Conservation (phyloP, 2,113 vertebrate species). For the Cnemophilus loriae region DNA sequence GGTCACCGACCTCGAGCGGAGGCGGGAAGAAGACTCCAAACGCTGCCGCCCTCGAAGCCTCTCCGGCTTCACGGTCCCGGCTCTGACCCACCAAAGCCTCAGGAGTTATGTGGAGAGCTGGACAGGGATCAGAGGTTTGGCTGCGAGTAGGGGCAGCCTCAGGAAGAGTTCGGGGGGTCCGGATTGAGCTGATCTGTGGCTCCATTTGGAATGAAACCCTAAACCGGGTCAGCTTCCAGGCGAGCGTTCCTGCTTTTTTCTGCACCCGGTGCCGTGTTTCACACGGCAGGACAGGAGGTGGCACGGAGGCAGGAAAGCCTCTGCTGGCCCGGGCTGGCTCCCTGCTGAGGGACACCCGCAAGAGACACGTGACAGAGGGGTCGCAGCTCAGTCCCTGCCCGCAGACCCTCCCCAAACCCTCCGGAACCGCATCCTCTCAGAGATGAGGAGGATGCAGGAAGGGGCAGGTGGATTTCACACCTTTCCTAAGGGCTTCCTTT, state of each 20-base stretch:
- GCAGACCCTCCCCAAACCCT: not conserved
- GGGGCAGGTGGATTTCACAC: not conserved
- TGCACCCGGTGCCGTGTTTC: not conserved
- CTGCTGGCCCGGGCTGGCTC: not conserved
- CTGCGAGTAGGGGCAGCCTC: not conserved
- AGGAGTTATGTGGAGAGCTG: not conserved
- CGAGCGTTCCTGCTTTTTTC: not conserved
- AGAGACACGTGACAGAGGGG: not conserved
- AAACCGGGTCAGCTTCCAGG: not conserved
- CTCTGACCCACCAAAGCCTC: not conserved
- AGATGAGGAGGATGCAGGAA: rapidly evolving
- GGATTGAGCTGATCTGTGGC: not conserved
- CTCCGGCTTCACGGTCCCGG: not conserved
- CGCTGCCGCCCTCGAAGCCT: not conserved
- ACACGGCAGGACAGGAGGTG: not conserved
- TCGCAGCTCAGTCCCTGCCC: not conserved
- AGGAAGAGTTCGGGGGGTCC: not conserved
- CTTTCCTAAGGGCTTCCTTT: not conserved
- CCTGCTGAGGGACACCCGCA: not conserved
- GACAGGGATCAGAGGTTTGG: conserved; percentile 29
- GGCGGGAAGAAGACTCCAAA: not conserved
- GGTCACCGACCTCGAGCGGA: not conserved
- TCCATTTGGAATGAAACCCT: conserved; percentile 27
- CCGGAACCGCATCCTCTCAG: rapidly evolving
- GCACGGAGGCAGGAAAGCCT: not conserved